A percentile compares a stretch with the other conserved stretches of the same genome.
phyloP scores from a whole-genome alignment of 2,888 invertebrate genomes.

The Ypsolopha scabrella region DNA sequence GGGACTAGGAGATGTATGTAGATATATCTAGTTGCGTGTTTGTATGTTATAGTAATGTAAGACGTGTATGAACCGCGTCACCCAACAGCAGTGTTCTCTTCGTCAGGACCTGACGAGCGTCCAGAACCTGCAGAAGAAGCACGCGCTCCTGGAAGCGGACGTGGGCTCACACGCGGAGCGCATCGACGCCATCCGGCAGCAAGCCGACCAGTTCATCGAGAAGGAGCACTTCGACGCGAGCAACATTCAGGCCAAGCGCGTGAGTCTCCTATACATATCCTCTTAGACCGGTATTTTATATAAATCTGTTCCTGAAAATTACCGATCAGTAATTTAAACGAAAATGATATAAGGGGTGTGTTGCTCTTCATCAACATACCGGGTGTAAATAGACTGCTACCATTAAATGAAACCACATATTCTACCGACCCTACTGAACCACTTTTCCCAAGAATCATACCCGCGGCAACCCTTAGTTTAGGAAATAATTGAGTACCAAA shows the following conservation, averaged over 20 bases:
- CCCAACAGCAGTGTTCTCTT: neutral
- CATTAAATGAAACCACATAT: no score
- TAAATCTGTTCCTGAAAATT: neutral
- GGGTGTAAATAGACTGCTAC: no score
- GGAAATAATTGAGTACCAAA: no score
- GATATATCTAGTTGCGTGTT: no score
- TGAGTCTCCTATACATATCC: slow-evolving; percentile 15
- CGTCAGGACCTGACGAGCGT: slow-evolving; percentile 93
- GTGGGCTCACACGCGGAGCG: slow-evolving; percentile 96
- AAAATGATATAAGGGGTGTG: no score
- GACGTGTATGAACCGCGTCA: neutral
- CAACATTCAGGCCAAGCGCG: slow-evolving; percentile 86
- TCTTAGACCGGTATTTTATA: neutral
- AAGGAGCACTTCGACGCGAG: slow-evolving; percentile 98
- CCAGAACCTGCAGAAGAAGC: slow-evolving; percentile 99
- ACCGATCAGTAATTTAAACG: neutral
- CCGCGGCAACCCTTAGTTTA: no score
- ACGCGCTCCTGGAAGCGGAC: slow-evolving; percentile 95
- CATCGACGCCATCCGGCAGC: slow-evolving; percentile 89
- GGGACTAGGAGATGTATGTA: no score
- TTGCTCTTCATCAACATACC: no score
- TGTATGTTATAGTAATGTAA: no score
- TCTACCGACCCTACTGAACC: no score
- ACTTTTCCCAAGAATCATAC: no score
- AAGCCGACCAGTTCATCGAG: slow-evolving; percentile 93